phyloP scores from a whole-genome alignment of 2,797 vertebrate genomes.

The Pipistrellus pygmaeus region DNA sequence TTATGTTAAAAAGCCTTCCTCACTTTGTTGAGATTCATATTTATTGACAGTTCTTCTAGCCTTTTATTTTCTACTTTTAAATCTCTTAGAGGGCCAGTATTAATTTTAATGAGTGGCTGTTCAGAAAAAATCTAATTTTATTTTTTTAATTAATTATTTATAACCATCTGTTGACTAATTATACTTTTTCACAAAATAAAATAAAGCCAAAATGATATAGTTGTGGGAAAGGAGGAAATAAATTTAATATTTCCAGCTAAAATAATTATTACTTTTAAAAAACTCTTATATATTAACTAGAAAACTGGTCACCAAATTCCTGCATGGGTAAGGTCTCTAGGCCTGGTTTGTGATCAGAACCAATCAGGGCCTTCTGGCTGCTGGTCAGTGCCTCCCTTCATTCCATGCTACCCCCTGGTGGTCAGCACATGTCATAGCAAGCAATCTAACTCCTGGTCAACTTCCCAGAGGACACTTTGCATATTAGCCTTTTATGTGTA shows the following conservation, averaged over 20 bases:
- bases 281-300: not conserved
- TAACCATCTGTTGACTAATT: constrained; percentile 9
- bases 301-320: no score
- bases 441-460: no score
- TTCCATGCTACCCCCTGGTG: no score
- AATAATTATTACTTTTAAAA: not conserved
- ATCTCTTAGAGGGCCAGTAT: not conserved
- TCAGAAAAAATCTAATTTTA: constrained; percentile 16
- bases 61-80: constrained; percentile 25
- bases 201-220: not conserved
- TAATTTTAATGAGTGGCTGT: not conserved
- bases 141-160: not conserved
- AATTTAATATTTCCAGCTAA: not conserved
- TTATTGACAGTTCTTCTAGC: not conserved
- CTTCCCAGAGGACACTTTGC: no score
- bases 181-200: not conserved
- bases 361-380: no score
- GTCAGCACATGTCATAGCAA: no score
- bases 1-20: not conserved
- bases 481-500: no score
- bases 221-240: not conserved
- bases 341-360: no score
- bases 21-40: not conserved
- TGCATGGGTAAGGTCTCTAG: no score
- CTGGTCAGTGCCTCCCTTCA: no score